phyloP scores from a whole-genome alignment of 2,888 invertebrate genomes.

The Parnassius smintheus region DNA sequence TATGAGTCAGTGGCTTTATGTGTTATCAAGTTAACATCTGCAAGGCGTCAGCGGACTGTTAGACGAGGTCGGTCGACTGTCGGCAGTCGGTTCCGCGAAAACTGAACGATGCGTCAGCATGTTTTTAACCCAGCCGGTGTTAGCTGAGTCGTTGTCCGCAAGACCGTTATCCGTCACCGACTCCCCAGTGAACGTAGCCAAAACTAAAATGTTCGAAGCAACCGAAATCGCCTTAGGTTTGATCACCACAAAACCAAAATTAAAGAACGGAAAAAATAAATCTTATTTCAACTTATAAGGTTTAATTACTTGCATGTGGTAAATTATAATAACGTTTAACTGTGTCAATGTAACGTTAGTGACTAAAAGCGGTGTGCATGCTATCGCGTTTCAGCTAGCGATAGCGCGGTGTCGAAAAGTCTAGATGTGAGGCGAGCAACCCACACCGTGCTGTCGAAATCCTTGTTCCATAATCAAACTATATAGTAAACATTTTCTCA shows the following conservation, averaged over 20 bases:
- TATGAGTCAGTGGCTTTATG: slow-evolving; percentile 55
- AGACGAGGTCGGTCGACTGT: slow-evolving; percentile 37
- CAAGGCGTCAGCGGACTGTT: slow-evolving; percentile 46
- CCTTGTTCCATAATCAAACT: slow-evolving; percentile 37
- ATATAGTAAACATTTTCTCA: slow-evolving; percentile 36
- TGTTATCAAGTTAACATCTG: slow-evolving; percentile 62
- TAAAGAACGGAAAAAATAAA: background rate
- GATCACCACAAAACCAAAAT: slow-evolving; percentile 9
- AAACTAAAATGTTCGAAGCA: slow-evolving; percentile 30
- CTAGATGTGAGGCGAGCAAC: slow-evolving; percentile 53
- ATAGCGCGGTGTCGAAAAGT: slow-evolving; percentile 58
- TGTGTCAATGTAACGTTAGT: slow-evolving; percentile 60
- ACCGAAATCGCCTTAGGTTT: slow-evolving; percentile 6
- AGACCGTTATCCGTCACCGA: slow-evolving; percentile 58
- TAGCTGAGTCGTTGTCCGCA: slow-evolving; percentile 69
- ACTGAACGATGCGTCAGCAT: slow-evolving; percentile 65
- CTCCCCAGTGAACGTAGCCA: slow-evolving; percentile 21
- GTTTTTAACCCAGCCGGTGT: slow-evolving; percentile 50
- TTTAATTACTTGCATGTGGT: slow-evolving; percentile 17
- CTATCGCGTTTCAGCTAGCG: slow-evolving; percentile 43
- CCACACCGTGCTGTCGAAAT: slow-evolving; percentile 63
- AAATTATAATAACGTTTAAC: slow-evolving; percentile 31
- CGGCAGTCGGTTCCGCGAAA: slow-evolving; percentile 49
- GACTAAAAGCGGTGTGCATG: slow-evolving; percentile 49
- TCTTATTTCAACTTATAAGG: slow-evolving; percentile 11